phyloP scores from a whole-genome alignment of 2,888 invertebrate genomes.

The Frankliniella fusca region DNA sequence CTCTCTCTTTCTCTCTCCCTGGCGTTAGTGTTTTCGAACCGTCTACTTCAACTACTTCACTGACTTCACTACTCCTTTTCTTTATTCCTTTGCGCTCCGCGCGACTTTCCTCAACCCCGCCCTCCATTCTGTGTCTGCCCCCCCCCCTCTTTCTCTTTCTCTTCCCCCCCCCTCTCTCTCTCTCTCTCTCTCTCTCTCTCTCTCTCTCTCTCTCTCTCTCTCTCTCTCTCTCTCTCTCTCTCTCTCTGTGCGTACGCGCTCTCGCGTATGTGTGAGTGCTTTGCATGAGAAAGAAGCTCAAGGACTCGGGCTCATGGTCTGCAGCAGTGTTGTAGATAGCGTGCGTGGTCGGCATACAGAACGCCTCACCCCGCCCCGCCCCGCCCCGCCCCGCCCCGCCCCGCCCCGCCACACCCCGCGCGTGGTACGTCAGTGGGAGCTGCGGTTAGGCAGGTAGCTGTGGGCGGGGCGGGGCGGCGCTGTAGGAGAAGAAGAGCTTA shows the following conservation, averaged over 20 bases:
- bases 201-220: too few species aligned
- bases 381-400: too few species aligned
- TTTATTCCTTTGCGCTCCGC: background rate
- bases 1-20: background rate
- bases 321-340: background rate
- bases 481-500: too few species aligned
- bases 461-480: too few species aligned
- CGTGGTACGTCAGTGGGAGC: too few species aligned
- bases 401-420: too few species aligned
- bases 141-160: conserved; percentile 29
- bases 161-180: conserved; percentile 24
- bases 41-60: too few species aligned
- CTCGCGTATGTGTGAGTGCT: background rate
- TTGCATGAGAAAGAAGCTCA: conserved; percentile 1
- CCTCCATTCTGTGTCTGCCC: conserved; percentile 32
- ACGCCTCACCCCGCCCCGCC: too few species aligned
- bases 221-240: too few species aligned
- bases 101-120: conserved; percentile 25
- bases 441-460: too few species aligned
- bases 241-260: background rate
- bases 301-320: background rate
- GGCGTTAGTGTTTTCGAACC: background rate
- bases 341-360: background rate
- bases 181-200: conserved; percentile 26
- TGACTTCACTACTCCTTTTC: too few species aligned